Conservation (phyloP, 2,888 invertebrate genomes). For the Tiliacea citrago region DNA sequence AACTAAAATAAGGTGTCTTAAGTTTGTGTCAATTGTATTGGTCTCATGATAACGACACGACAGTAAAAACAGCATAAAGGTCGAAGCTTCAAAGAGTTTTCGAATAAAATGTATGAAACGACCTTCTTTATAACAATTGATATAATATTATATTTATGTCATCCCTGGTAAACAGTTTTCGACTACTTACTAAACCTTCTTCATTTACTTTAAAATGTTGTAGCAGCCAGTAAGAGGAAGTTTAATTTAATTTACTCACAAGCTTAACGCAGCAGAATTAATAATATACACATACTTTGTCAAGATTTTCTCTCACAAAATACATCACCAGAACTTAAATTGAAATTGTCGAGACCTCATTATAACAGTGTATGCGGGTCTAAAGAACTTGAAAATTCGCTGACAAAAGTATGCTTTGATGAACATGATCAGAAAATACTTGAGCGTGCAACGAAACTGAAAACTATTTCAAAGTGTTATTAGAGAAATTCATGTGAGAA, state of each 20-base stretch:
- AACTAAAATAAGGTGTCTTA: background rate
- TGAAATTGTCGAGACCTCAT: constrained; percentile 39
- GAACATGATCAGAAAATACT: constrained; percentile 23
- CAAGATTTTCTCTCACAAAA: constrained; percentile 31
- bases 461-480: constrained; percentile 7
- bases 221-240: background rate
- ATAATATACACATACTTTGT: constrained; percentile 30
- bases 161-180: background rate
- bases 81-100: background rate
- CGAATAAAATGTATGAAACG: background rate
- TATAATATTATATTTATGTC: background rate
- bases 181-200: background rate
- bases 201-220: background rate
- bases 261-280: constrained; percentile 9
- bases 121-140: background rate
- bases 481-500: background rate
- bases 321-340: constrained; percentile 33
- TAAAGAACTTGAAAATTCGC: constrained; percentile 24
- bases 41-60: background rate
- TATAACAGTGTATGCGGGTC: constrained; percentile 29
- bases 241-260: constrained; percentile 22
- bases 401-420: constrained; percentile 44
- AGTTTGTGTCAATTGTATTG: background rate
- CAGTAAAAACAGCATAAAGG: background rate
- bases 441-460: constrained; percentile 7